Conservation (phyloP, 2,113 vertebrate genomes). For the Pionites leucogaster region DNA sequence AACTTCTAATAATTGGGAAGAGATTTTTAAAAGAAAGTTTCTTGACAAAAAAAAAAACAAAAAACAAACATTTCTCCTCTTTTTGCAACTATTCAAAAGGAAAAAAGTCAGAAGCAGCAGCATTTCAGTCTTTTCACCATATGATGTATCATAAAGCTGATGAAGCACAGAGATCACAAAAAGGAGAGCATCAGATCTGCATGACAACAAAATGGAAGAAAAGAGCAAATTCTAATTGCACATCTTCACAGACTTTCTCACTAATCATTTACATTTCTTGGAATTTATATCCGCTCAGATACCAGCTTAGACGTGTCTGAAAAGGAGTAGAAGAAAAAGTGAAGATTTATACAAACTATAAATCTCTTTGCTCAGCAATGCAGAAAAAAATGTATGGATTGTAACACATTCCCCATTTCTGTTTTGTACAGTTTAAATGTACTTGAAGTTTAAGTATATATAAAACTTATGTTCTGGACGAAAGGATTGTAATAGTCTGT, state of each 20-base stretch:
- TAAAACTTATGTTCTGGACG: not conserved
- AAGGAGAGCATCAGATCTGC: not conserved
- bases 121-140: not conserved
- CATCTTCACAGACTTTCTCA: not conserved
- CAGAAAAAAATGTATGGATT: not conserved
- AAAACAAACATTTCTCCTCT: not conserved
- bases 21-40: not conserved
- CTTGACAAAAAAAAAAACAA: not conserved
- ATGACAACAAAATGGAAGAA: not conserved
- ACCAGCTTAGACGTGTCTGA: not conserved
- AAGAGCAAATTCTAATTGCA: slow-evolving; percentile 17
- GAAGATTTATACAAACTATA: not conserved
- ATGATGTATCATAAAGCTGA: not conserved
- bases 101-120: not conserved
- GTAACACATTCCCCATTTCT: not conserved
- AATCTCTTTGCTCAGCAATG: slow-evolving; percentile 22
- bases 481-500: not conserved
- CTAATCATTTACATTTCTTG: not conserved
- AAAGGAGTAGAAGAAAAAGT: not conserved
- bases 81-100: not conserved
- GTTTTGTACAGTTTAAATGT: not conserved
- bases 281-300: not conserved
- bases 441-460: not conserved
- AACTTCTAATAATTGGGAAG: not conserved
- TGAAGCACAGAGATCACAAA: not conserved